Conservation (phyloP, 2,113 vertebrate species). For the Amphiprion ocellaris region DNA sequence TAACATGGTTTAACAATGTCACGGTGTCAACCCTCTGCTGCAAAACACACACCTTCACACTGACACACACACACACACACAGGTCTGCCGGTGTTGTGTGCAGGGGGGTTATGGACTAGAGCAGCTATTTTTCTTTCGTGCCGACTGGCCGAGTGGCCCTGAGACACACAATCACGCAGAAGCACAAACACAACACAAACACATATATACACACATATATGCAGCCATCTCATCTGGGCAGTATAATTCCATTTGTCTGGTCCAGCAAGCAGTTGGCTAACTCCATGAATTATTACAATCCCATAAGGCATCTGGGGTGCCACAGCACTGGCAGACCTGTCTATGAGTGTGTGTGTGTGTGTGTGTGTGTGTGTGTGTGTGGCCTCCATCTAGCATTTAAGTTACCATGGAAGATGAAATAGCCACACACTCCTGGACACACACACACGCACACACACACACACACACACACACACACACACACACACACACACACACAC, state of each 20-base stretch:
- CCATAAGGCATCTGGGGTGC: slow-evolving; percentile 77
- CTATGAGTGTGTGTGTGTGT: slow-evolving; percentile 70
- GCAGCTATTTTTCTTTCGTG: slow-evolving; percentile 66
- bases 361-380: slow-evolving; percentile 75
- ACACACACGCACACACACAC: slow-evolving; percentile 52
- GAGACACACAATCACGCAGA: slow-evolving; percentile 59
- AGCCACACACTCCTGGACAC: slow-evolving; percentile 74
- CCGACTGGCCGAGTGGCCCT: slow-evolving; percentile 62
- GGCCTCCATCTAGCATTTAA: slow-evolving; percentile 90
- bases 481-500: slow-evolving; percentile 60
- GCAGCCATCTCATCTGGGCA: slow-evolving; percentile 84
- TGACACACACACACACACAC: slow-evolving; percentile 29
- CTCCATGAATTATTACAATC: slow-evolving; percentile 93
- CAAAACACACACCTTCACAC: slow-evolving; percentile 31
- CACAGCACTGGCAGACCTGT: slow-evolving; percentile 43
- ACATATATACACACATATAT: slow-evolving; percentile 52
- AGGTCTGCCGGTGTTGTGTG: slow-evolving; percentile 19
- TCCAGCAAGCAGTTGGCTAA: slow-evolving; percentile 86
- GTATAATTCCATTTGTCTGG: slow-evolving; percentile 86
- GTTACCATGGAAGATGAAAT: slow-evolving; percentile 96
- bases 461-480: slow-evolving; percentile 60
- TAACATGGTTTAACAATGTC: slow-evolving; percentile 76
- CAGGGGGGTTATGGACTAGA: slow-evolving; percentile 56
- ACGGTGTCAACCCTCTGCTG: slow-evolving; percentile 58
- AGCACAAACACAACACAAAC: slow-evolving; percentile 42